phyloP scores from a whole-genome alignment of 2,113 vertebrate species.

The Suncus etruscus region DNA sequence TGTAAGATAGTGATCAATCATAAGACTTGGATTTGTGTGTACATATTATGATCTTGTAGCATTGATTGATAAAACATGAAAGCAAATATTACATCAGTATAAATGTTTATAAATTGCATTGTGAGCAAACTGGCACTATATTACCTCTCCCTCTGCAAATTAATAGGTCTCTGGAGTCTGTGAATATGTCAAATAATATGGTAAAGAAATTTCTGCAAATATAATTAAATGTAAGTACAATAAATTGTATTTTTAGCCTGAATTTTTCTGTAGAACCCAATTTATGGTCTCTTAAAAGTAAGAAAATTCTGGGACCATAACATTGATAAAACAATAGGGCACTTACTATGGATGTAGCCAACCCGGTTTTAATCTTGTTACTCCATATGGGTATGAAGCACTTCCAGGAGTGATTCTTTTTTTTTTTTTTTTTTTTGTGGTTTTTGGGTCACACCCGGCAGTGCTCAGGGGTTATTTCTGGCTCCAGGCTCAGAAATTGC shows the following conservation, averaged over 20 bases:
- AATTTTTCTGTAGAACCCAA: background rate
- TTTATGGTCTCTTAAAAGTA: background rate
- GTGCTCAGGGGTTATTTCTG: no score
- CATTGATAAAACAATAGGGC: no score
- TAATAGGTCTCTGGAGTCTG: background rate
- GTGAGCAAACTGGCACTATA: accelerated
- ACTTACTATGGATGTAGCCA: background rate
- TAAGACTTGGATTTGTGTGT: background rate
- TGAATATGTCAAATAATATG: background rate
- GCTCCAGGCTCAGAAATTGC: no score
- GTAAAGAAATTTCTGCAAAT: background rate
- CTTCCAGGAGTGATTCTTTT: no score
- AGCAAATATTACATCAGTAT: background rate
- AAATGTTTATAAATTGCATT: background rate
- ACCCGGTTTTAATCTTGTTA: no score
- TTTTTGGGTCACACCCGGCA: no score
- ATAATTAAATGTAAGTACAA: background rate
- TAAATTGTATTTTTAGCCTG: background rate
- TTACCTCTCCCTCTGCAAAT: accelerated
- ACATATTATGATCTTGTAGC: background rate
- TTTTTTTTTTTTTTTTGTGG: no score
- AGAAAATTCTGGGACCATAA: no score
- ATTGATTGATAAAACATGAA: background rate
- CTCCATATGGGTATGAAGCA: no score
- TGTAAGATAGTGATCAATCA: background rate